These are phyloP conservation scores for Xestoiulus laeticollis DNA, from an alignment of 2,888 invertebrate species.

Conservation along the genomic window DNA sequence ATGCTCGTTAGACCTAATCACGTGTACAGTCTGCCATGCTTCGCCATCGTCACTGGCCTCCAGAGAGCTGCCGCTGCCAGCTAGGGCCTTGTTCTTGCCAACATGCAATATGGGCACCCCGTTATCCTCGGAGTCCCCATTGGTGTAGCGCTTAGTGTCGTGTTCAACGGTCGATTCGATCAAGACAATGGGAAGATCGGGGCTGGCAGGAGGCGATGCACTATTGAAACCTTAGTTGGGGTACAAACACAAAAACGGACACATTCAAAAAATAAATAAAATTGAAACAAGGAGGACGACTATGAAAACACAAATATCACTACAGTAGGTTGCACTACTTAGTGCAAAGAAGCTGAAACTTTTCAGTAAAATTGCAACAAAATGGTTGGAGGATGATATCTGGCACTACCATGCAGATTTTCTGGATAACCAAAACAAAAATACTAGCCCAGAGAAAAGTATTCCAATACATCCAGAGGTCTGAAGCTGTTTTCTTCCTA, in stretches of 20 bases:
- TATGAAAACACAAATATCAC: neutral
- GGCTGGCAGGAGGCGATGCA: constrained; percentile 42
- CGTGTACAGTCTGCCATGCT: constrained; percentile 46
- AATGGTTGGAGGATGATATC: neutral
- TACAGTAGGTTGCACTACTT: neutral
- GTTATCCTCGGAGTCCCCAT: constrained; percentile 39
- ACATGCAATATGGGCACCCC: constrained; percentile 47
- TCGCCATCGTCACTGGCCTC: constrained; percentile 45
- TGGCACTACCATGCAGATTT: neutral
- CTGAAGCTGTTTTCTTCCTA: no score
- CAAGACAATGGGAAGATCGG: constrained; percentile 45
- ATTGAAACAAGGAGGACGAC: neutral
- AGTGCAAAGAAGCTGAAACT: no score
- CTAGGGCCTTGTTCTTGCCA: constrained; percentile 34
- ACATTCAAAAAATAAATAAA: constrained; percentile 48
- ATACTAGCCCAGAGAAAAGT: neutral
- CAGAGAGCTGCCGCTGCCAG: constrained; percentile 47
- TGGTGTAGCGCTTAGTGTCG: constrained; percentile 44
- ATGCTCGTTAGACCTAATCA: constrained; percentile 23
- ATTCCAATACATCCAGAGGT: neutral
- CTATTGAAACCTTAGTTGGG: constrained; percentile 34
- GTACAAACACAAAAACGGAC: constrained; percentile 45
- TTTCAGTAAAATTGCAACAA: no score
- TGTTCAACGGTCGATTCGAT: constrained; percentile 46
- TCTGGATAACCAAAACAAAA: neutral